Evolutionary conservation across 2,113 vertebrate species (phyloP), one percentile per base, ranked within the genome.

Genomic region (Crotalus tigris): DNA sequence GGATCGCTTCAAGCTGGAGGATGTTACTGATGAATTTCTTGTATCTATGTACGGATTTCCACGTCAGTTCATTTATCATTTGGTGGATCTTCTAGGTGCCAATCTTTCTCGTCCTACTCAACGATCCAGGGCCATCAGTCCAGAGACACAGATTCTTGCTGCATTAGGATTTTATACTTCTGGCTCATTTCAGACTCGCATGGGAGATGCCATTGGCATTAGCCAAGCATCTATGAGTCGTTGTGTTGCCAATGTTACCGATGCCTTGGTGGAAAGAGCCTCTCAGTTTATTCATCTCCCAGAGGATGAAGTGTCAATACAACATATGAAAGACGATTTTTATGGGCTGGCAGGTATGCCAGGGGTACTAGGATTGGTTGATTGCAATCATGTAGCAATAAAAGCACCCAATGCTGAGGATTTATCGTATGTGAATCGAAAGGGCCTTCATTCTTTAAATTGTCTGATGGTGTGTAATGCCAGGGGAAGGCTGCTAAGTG

Each of bases 181-280:
- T 0, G 99, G 99, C 3, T 99, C 98, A 1, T 99, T 99, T 95
- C 99, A 99, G 97, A 99, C 99, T 3, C 98, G 98, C 7, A 99
- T 99, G 98, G 99, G 99, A 55, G 99, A 99, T 46, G 98, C 98
- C 24, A 99, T 99, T 8, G 99, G 99, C 85, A 99, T 99, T 95
- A 99, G 99, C 92, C 99, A 99, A 96, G 99, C 99, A 4, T 99
- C 99, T 21, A 99, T 99, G 99, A 99, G 99, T 44, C 98, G 99
- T 91, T 99, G 99, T 7, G 99, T 99, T 94, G 98, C 99, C 91
- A 99, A 99, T 1, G 99, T 99, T 93, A 99, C 99, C 0, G 99
- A 98, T 95, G 99, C 98, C 0, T 95, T 99, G 94, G 98, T 99
- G 93, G 98, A 99, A 95, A 99, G 99, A 95, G 98, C 98, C 8